phyloP scores from a whole-genome alignment of 2,797 vertebrate species.

The Tokudaia tokunoshimensis region DNA sequence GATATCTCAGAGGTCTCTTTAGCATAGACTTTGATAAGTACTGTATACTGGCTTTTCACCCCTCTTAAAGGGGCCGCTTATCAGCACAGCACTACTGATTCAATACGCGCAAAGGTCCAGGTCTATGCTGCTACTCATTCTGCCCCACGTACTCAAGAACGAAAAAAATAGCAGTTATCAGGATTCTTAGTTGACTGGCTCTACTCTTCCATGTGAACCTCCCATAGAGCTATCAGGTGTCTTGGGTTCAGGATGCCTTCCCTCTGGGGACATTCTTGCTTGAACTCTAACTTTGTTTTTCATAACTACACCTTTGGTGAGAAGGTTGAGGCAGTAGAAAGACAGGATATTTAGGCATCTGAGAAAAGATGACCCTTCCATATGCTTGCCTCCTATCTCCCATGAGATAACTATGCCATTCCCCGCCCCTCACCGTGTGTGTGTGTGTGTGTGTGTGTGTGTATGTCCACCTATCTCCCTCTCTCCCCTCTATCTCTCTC shows the following conservation, averaged over 20 bases:
- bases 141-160: background rate
- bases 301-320: background rate
- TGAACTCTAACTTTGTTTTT: background rate
- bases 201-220: background rate
- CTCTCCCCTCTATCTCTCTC: background rate
- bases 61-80: background rate
- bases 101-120: background rate
- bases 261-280: background rate
- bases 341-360: background rate
- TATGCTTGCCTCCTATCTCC: background rate
- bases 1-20: background rate
- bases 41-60: background rate
- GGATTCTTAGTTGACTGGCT: background rate
- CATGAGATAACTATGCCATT: background rate
- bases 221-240: background rate
- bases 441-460: too few relatives aligned
- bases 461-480: background rate
- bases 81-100: background rate
- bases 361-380: background rate
- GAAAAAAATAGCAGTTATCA: background rate
- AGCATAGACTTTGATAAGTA: background rate
- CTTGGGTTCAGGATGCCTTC: background rate
- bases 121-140: background rate
- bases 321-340: background rate
- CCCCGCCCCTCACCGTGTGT: background rate